A percentile compares a stretch with the other conserved stretches of the same genome.
phyloP scores from a whole-genome alignment of 1,140 invertebrate species.

The Propsilocerus akamusi region DNA sequence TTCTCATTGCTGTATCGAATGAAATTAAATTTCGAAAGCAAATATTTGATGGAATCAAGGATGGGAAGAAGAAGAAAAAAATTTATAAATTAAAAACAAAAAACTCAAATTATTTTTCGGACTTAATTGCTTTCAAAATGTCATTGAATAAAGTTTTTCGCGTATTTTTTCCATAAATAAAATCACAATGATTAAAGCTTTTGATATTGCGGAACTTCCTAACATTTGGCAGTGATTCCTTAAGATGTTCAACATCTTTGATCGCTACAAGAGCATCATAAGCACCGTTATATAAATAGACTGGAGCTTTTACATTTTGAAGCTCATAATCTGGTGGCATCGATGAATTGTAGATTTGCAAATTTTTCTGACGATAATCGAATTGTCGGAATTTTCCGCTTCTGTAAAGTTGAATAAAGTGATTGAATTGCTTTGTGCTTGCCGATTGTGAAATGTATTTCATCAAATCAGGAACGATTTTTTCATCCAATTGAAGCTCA shows the following conservation, averaged over 20 bases:
- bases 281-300: constrained; percentile 47
- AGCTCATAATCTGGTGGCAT: constrained; percentile 35
- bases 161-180: constrained; percentile 37
- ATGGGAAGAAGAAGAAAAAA: too few species aligned
- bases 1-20: too few species aligned
- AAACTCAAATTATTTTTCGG: too few species aligned
- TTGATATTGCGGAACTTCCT: constrained; percentile 23
- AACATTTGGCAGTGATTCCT: constrained; percentile 27
- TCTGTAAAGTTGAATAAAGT: constrained; percentile 18
- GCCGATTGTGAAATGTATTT: not conserved
- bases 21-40: too few species aligned
- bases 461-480: not conserved
- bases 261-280: constrained; percentile 49
- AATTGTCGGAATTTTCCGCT: constrained; percentile 13
- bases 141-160: constrained; percentile 35
- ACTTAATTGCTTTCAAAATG: constrained; percentile 9
- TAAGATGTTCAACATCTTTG: constrained; percentile 33
- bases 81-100: too few species aligned
- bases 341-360: constrained; percentile 23
- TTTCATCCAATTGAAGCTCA: not conserved
- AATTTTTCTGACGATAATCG: constrained; percentile 16
- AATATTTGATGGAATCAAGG: too few species aligned
- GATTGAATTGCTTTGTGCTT: constrained; percentile 14
- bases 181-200: constrained; percentile 35
- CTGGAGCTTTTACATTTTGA: constrained; percentile 32